phyloP scores from a whole-genome alignment of 2,888 invertebrate genomes.

The Cephus spinipes region DNA sequence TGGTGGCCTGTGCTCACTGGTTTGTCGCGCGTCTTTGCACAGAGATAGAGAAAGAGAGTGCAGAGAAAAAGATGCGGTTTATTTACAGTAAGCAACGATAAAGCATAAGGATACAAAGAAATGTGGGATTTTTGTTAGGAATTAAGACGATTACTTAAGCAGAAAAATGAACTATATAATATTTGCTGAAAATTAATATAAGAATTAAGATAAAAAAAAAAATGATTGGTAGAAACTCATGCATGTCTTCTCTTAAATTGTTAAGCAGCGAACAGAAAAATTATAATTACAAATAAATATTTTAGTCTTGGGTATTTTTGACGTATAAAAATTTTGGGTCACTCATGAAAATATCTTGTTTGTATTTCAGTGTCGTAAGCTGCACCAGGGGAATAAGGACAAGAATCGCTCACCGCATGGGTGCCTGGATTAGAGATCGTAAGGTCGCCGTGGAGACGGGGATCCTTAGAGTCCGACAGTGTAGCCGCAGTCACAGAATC shows the following conservation, averaged over 20 bases:
- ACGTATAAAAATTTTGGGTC: not conserved
- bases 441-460: slow-evolving; percentile 53
- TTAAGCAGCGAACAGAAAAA: no score
- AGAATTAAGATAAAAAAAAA: not conserved
- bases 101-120: not conserved
- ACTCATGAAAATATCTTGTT: not conserved
- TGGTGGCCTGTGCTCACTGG: slow-evolving; percentile 50
- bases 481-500: slow-evolving; percentile 25
- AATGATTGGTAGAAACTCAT: no score
- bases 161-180: not conserved
- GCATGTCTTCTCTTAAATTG: no score
- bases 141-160: not conserved
- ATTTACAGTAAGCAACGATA: not conserved
- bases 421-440: slow-evolving; percentile 65
- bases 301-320: not conserved
- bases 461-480: slow-evolving; percentile 43
- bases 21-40: not conserved
- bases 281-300: no score
- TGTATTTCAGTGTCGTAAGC: not conserved
- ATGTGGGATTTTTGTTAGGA: not conserved
- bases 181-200: not conserved
- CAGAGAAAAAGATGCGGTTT: not conserved
- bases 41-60: not conserved
- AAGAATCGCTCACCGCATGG: slow-evolving; percentile 64
- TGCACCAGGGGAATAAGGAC: slow-evolving; percentile 33